phyloP scores from a whole-genome alignment of 2,797 vertebrate species.

The Prionace glauca region DNA sequence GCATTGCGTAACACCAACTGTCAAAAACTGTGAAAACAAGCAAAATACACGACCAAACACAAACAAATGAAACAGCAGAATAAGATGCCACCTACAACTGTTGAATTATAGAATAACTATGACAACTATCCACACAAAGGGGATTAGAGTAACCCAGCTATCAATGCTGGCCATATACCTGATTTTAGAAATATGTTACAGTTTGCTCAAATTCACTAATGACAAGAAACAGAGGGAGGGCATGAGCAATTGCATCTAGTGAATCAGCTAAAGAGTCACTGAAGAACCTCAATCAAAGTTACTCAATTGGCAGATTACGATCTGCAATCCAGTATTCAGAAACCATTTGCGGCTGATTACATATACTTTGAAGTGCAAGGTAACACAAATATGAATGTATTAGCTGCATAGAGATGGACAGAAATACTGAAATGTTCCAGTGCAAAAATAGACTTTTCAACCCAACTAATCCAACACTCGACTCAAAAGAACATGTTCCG shows the following conservation, averaged over 20 bases:
- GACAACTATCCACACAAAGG: neutral
- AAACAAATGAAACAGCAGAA: neutral
- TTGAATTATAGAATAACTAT: neutral
- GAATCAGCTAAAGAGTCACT: neutral
- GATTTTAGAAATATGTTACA: neutral
- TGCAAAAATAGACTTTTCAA: neutral
- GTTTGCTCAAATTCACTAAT: neutral
- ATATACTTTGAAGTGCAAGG: neutral
- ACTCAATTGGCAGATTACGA: neutral
- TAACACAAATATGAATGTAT: neutral
- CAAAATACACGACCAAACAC: neutral
- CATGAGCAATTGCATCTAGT: neutral
- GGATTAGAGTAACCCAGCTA: neutral
- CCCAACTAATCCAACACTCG: neutral
- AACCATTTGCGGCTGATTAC: neutral
- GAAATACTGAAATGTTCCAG: too few relatives aligned
- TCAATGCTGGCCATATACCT: neutral
- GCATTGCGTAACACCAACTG: neutral
- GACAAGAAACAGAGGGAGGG: neutral
- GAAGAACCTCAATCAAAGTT: neutral
- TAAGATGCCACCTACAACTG: neutral
- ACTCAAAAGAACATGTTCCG: neutral
- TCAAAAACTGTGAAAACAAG: neutral
- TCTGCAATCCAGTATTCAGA: neutral
- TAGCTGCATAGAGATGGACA: neutral